These are phyloP conservation scores for Cydia splendana DNA, from an alignment of 1,140 invertebrate species.

Conservation along the genomic window DNA sequence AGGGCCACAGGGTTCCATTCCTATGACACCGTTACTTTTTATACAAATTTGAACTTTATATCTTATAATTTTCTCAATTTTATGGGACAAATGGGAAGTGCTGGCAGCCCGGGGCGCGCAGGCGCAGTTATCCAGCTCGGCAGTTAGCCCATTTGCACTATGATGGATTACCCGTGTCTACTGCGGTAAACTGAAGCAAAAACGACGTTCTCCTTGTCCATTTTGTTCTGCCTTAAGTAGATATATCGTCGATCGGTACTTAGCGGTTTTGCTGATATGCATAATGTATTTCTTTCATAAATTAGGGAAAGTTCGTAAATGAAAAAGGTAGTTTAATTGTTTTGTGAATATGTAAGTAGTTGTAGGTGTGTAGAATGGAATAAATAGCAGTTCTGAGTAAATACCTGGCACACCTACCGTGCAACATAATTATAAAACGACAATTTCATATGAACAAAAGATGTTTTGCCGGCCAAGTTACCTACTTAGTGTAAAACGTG, in stretches of 20 bases:
- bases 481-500: slow-evolving; percentile 13
- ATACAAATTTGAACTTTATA: slow-evolving; percentile 12
- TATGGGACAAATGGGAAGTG: slow-evolving; percentile 8
- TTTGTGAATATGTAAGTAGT: neutral
- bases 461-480: slow-evolving; percentile 16
- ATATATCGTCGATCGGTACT: slow-evolving; percentile 8
- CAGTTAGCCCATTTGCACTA: slow-evolving; percentile 39
- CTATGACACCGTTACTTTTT: neutral
- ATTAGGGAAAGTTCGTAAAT: neutral
- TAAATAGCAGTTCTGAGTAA: neutral
- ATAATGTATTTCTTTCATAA: neutral
- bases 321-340: neutral
- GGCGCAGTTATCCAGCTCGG: slow-evolving; percentile 18
- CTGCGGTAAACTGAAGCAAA: slow-evolving; percentile 41
- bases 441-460: slow-evolving; percentile 4
- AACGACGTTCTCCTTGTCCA: slow-evolving; percentile 34
- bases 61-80: slow-evolving; percentile 1
- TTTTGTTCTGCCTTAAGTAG: slow-evolving; percentile 10
- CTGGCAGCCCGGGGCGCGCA: neutral
- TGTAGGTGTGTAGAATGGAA: neutral
- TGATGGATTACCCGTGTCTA: slow-evolving; percentile 49
- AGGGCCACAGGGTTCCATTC: slow-evolving; percentile 9
- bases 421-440: neutral
- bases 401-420: neutral
- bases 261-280: slow-evolving; percentile 4